phyloP scores from a whole-genome alignment of 1,140 invertebrate genomes.

The Muscidifurax raptorellus region DNA sequence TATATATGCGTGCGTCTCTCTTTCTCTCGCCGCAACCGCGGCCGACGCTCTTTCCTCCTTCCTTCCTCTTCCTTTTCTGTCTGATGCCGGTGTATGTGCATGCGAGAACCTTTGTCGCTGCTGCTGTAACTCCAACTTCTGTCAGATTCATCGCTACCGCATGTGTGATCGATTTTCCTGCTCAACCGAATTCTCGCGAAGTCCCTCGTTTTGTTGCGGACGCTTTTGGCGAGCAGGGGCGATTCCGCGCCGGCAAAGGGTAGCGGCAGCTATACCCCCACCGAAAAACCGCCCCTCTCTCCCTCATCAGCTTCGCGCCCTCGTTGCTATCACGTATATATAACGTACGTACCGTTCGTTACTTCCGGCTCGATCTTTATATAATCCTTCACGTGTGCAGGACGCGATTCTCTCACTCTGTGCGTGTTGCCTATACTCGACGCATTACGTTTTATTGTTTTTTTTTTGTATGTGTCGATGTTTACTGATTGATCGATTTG shows the following conservation, averaged over 20 bases:
- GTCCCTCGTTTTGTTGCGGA: background rate
- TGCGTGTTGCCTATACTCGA: background rate
- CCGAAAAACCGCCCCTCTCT: background rate
- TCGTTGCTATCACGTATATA: background rate
- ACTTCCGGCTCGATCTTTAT: conserved; percentile 6
- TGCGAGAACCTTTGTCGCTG: background rate
- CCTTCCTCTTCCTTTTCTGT: background rate
- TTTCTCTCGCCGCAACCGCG: background rate
- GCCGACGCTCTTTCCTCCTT: background rate
- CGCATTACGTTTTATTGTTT: background rate
- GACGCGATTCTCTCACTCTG: background rate
- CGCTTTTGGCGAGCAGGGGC: background rate
- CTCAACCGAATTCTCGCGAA: background rate
- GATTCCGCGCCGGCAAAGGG: background rate
- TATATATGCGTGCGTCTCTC: background rate
- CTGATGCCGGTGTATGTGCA: background rate
- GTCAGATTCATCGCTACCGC: background rate
- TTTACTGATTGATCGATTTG: background rate
- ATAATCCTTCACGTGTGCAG: conserved; percentile 21
- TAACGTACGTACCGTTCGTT: background rate
- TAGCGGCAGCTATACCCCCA: background rate
- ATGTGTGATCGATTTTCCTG: background rate
- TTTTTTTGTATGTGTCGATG: background rate
- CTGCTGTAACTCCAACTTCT: background rate
- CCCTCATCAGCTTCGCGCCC: conserved; percentile 9